phyloP scores from a whole-genome alignment of 2,888 invertebrate species.

The Parnassius glacialis region DNA sequence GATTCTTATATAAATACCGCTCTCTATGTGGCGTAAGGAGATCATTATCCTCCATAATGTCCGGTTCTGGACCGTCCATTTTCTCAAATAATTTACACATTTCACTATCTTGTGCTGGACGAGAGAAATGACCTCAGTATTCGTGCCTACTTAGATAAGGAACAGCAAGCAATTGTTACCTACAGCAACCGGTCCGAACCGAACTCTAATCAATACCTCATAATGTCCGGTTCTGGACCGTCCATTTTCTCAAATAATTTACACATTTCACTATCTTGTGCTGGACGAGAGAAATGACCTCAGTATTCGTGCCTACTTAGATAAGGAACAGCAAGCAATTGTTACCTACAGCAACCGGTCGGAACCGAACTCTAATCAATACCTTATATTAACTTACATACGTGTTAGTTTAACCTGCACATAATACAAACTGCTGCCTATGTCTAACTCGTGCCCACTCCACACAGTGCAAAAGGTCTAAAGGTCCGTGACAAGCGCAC shows the following conservation, averaged over 20 bases:
- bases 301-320: not conserved
- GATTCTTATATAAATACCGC: no score
- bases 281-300: not conserved
- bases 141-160: not conserved
- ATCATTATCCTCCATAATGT: no score
- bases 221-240: no score
- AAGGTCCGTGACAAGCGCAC: slow-evolving; percentile 12
- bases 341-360: not conserved
- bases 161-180: not conserved
- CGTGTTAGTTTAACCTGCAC: not conserved
- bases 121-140: slow-evolving; percentile 1
- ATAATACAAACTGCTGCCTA: slow-evolving; percentile 3
- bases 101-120: not conserved
- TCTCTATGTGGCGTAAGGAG: no score
- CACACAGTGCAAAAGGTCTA: slow-evolving; percentile 15
- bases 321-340: not conserved
- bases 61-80: no score
- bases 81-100: no score
- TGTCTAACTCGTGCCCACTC: slow-evolving; percentile 21
- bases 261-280: not conserved
- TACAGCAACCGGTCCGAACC: not conserved
- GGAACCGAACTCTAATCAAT: not conserved
- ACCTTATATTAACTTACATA: slow-evolving; percentile 1
- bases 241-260: no score
- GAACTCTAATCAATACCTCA: no score